Evolutionary conservation across 30 jellyfish, hydroid and myxozoan species (phyloP), one percentile per base, ranked within the genome.

Genomic region (Euphysa ruthae): DNA sequence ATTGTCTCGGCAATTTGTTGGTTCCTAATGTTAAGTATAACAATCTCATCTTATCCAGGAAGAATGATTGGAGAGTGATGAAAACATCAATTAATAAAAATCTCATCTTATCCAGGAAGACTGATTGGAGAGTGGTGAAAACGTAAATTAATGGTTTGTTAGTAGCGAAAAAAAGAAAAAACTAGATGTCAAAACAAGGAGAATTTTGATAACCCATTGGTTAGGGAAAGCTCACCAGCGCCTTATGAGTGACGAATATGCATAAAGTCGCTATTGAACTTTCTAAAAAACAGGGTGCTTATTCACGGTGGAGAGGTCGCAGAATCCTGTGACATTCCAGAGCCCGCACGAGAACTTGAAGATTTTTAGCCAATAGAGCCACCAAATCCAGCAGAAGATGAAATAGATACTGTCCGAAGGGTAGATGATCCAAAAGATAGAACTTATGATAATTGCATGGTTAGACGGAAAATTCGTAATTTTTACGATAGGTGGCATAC

Each of bases 401-500:
- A 46, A n/a, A 2, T 46, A 46, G 60, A 46, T 2, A 2, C 23
- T n/a, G 18, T 29, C 28, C 28, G 23, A 46, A 4, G 60, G 23
- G 60, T 46, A 29, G 60, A 2, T 46, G 60, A 46, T 29, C 60
- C 60, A n/a, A 46, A 46, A 46, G 10, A 46, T 5, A 4, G 60
- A 3, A 3, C 23, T 46, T 2, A n/a, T 46, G 60, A 46, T 3
- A 4, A 46, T 46, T 4, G 4, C 23, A 2, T 2, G 60, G 8
- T 46, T 46, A 46, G 3, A n/a, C 60, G 60, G 60, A 29, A 46
- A 10, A 46, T 46, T 46, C 10, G 8, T 46, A 64, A 22, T 14
- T 62, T 22, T 28, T 62, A 62, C 42, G 75, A 62, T 13, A 28
- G 38, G 26, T 61, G 74, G 71, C 61, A 33, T 18, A 34, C 34